Evolutionary conservation across 2,888 invertebrate species (phyloP), one percentile per base, ranked within the genome.

Genomic region (Euphydryas editha): DNA sequence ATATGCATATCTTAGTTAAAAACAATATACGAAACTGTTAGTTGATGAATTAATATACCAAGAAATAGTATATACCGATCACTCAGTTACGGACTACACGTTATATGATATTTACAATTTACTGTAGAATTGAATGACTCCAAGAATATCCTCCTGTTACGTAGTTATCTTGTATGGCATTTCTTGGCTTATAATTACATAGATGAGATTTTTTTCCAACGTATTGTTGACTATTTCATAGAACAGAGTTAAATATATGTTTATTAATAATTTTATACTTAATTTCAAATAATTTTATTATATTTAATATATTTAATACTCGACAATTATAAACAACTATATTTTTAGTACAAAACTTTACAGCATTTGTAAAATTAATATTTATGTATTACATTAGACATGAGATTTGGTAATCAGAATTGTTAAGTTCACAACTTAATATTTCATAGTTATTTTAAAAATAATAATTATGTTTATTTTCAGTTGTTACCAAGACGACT

Each of bases 401-500:
- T 46, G 30, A 37, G 8, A 59, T 36, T 36, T 20, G 61, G n/a
- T 51, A n/a, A 51, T 51, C 24, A 51, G 24, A 55, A n/a, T 36
- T 62, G n/a, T 44, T 60, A 54, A 55, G 54, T 20, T 11, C 44
- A n/a, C 44, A 7, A 47, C 54, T 21, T 37, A 56, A 57, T 24
- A 49, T 24, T 42, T 63, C 56, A 49, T 57, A 49, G 46, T 63
- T 63, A 49, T 47, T 63, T 46, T 55, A 15, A 21, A 44, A 24
- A 49, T 63, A 39, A 39, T 63, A 24, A 24, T 15, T 20, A 51
- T 47, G 13, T 20, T 20, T 57, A 57, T 47, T 46, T 60, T 47
- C 57, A 62, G 57, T 37, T 39, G 56, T 62, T 62, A 21, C 44
- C 20, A 63, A 24, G 49, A 63, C 57, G 62, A n/a, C 49, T 57